Conservation (phyloP, 1,140 invertebrate species). For the Harlomillsia oculata region DNA sequence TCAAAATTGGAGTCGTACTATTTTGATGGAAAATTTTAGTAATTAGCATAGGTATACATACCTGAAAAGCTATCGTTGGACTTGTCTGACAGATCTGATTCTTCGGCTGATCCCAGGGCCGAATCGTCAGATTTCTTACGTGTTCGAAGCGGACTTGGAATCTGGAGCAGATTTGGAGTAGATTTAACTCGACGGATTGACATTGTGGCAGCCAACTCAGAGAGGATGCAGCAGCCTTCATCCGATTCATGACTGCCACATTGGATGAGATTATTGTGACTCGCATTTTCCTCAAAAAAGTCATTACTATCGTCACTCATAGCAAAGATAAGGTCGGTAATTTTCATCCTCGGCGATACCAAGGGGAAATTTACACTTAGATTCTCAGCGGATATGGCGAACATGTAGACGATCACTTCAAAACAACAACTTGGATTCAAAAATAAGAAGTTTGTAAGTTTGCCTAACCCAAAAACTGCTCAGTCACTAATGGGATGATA, state of each 20-base stretch:
- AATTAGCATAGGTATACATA: too few species aligned
- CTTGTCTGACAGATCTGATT: constrained; percentile 27
- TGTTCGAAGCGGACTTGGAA: constrained; percentile 13
- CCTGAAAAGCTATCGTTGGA: constrained; percentile 20
- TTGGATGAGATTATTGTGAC: constrained; percentile 3
- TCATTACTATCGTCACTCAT: constrained; percentile 33
- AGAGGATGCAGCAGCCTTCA: constrained; percentile 28
- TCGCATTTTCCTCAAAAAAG: constrained; percentile 21
- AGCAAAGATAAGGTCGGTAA: constrained; percentile 27
- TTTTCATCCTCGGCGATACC: constrained; percentile 30
- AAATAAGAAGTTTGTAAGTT: too few species aligned
- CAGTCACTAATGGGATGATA: too few species aligned
- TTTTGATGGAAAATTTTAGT: too few species aligned
- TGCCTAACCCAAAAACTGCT: too few species aligned
- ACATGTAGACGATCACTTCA: too few species aligned
- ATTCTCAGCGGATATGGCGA: too few species aligned
- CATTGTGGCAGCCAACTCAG: not conserved
- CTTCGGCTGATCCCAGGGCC: constrained; percentile 28
- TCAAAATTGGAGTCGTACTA: too few species aligned
- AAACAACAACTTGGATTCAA: too few species aligned
- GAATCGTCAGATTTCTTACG: constrained; percentile 32
- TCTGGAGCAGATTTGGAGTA: constrained; percentile 30
- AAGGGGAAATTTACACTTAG: too few species aligned
- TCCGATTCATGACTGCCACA: constrained; percentile 28
- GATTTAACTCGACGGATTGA: constrained; percentile 22